Conservation (phyloP, 1,140 invertebrate species). For the Calosoma granatense region DNA sequence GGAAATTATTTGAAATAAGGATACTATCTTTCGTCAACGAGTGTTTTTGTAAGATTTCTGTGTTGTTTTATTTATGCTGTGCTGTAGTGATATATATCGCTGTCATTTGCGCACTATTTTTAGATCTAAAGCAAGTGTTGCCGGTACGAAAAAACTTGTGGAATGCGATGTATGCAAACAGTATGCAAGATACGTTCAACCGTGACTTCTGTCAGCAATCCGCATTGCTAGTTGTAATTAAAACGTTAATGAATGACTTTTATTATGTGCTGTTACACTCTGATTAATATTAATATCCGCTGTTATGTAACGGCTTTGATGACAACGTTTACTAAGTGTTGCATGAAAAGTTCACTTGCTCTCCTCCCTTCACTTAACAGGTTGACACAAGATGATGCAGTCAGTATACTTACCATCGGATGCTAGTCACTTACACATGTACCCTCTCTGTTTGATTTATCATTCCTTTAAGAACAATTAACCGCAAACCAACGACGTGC, state of each 20-base stretch:
- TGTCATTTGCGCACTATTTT: not conserved
- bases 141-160: not conserved
- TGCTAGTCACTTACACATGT: no score
- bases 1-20: not conserved
- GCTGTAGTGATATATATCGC: not conserved
- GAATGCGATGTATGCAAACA: not conserved
- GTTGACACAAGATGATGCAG: no score
- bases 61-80: not conserved
- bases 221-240: not conserved
- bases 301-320: no score
- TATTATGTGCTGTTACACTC: no score
- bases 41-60: not conserved
- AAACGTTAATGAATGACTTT: no score
- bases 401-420: no score
- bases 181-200: not conserved
- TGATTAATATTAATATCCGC: no score
- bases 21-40: not conserved
- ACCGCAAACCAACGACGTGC: not conserved
- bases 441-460: not conserved
- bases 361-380: no score
- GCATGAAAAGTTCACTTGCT: no score
- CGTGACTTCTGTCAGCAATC: not conserved
- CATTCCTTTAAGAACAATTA: not conserved
- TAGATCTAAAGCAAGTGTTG: not conserved
- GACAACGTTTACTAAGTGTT: no score